A percentile compares a stretch with the other conserved stretches of the same genome.
Evolutionary conservation across 2,113 vertebrate species (phyloP).

Genomic region (Dolichotis patagonum): DNA sequence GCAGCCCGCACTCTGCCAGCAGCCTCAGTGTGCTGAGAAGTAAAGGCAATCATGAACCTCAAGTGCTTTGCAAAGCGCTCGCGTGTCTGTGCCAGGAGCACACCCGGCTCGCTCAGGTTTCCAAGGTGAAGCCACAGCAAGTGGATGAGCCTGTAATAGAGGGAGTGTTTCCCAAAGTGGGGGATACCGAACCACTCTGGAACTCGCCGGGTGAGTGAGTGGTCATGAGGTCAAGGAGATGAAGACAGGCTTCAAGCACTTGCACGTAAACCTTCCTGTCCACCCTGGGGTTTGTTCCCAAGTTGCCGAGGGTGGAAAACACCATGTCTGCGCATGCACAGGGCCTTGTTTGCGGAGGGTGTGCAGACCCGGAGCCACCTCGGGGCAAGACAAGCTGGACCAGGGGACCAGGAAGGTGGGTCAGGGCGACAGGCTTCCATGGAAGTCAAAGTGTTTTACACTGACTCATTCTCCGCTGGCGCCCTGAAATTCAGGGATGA

Average conservation of each 20-base stretch:
- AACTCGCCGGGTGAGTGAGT: background rate
- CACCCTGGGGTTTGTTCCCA: background rate
- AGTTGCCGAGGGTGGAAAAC: background rate
- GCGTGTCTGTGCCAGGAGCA: background rate
- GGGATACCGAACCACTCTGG: background rate
- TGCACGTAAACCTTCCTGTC: background rate
- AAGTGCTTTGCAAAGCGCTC: background rate
- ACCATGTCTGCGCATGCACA: background rate
- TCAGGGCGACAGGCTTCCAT: background rate
- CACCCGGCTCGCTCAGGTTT: background rate
- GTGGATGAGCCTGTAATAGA: background rate
- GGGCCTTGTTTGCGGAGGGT: background rate
- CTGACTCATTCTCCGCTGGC: background rate
- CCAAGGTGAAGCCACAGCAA: background rate
- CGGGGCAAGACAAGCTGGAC: too few relatives aligned
- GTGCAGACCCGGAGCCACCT: background rate
- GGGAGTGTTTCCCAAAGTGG: background rate
- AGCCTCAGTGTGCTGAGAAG: background rate
- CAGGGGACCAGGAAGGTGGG: background rate
- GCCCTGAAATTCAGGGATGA: background rate
- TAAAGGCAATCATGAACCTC: background rate
- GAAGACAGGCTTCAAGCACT: background rate
- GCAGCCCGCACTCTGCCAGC: background rate
- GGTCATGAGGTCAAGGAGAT: too few relatives aligned
- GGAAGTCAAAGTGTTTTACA: background rate